Evolutionary conservation across 2,113 vertebrate species (phyloP).

Genomic region (Marcusenius ussheri): DNA sequence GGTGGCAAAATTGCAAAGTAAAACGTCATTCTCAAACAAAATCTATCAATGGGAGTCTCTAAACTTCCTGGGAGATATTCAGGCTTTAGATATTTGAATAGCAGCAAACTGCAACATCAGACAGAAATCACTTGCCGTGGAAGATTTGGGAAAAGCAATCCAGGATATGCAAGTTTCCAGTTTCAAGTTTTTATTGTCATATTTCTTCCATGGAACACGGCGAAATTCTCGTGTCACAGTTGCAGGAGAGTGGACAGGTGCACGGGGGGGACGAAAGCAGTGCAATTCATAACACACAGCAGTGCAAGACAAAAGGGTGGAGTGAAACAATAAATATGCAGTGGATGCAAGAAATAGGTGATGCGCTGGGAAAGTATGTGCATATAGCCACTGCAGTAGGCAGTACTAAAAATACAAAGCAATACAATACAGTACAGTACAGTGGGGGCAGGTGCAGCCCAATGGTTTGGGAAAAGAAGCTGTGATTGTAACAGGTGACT

Average conservation of each 20-base stretch:
- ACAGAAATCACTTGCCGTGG: not conserved
- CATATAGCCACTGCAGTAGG: not conserved
- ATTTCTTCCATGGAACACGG: not conserved
- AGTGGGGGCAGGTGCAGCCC: not conserved
- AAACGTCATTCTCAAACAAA: not conserved
- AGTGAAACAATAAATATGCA: not conserved
- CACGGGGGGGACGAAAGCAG: not conserved
- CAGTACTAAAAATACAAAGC: not conserved
- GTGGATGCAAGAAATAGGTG: not conserved
- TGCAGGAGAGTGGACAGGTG: not conserved
- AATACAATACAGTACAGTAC: not conserved
- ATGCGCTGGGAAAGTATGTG: not conserved
- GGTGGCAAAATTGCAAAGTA: not conserved
- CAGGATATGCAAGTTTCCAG: not conserved
- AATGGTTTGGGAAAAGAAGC: not conserved
- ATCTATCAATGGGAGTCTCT: slow-evolving; percentile 6
- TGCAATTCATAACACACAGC: not conserved
- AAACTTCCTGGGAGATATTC: not conserved
- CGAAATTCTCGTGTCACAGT: not conserved
- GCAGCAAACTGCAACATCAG: slow-evolving; percentile 8
- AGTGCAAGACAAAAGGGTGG: not conserved
- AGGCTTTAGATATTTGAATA: slow-evolving; percentile 15
- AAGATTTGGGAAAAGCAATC: not conserved
- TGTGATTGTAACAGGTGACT: not conserved
- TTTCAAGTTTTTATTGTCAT: not conserved